These are phyloP conservation scores for Epinephelus cyanopodus DNA, from an alignment of 2,113 vertebrate genomes.

Conservation along the genomic window DNA sequence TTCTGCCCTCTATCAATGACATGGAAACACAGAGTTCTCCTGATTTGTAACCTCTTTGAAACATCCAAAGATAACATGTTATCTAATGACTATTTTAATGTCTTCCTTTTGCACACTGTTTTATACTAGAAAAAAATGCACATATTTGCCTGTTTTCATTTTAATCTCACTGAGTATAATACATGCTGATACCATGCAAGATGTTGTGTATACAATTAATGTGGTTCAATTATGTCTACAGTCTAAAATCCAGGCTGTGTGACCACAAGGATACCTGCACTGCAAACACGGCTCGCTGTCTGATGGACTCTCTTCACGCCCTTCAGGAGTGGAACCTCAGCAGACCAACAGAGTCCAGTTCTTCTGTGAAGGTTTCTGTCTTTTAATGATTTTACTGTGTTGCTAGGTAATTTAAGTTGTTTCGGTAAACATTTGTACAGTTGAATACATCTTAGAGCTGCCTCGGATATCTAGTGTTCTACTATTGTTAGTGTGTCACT, in stretches of 20 bases:
- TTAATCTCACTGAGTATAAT: neutral
- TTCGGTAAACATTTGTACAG: neutral
- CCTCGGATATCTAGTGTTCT: neutral
- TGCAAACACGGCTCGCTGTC: conserved; percentile 58
- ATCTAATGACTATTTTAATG: neutral
- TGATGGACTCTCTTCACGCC: conserved; percentile 68
- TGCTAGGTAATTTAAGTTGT: neutral
- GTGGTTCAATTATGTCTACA: conserved; percentile 35
- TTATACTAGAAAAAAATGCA: neutral
- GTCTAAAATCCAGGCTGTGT: conserved; percentile 73
- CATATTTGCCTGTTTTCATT: neutral
- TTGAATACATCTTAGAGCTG: neutral
- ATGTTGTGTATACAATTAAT: conserved; percentile 1
- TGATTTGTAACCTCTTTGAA: conserved; percentile 2
- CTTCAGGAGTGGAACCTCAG: conserved; percentile 80
- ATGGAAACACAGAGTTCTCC: conserved; percentile 29
- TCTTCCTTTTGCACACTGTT: neutral
- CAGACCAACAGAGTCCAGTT: conserved; percentile 50
- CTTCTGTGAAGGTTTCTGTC: conserved; percentile 74
- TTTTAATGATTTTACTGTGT: neutral
- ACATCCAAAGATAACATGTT: conserved; percentile 4
- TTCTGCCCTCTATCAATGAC: conserved; percentile 25
- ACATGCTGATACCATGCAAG: neutral
- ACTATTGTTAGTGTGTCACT: neutral
- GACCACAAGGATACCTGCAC: conserved; percentile 75